These are phyloP conservation scores for Neogobius melanostomus DNA, from an alignment of 2,113 vertebrate genomes.

Conservation along the genomic window DNA sequence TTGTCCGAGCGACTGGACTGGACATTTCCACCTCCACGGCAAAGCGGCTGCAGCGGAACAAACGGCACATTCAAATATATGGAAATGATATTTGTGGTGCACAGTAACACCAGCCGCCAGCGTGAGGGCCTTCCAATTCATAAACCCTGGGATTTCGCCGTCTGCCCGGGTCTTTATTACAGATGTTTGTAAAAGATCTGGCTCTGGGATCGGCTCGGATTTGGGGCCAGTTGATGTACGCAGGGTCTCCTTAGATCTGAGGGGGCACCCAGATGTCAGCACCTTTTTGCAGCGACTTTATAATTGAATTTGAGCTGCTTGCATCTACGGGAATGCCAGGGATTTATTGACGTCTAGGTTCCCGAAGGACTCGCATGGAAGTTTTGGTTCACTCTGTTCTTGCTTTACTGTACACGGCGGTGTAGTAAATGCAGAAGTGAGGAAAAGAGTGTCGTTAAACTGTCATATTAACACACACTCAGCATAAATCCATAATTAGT, in stretches of 20 bases:
- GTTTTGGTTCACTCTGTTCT: slow-evolving; percentile 46
- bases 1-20: slow-evolving; percentile 69
- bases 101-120: slow-evolving; percentile 57
- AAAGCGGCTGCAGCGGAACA: slow-evolving; percentile 68
- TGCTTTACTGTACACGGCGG: slow-evolving; percentile 52
- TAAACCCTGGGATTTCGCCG: slow-evolving; percentile 58
- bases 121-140: slow-evolving; percentile 51
- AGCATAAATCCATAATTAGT: slow-evolving; percentile 54
- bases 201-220: slow-evolving; percentile 33
- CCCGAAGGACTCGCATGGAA: slow-evolving; percentile 49
- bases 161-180: slow-evolving; percentile 61
- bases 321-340: slow-evolving; percentile 45
- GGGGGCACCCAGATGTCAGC: slow-evolving; percentile 55
- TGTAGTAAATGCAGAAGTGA: slow-evolving; percentile 45
- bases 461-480: slow-evolving; percentile 42
- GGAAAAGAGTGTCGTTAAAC: slow-evolving; percentile 45
- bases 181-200: slow-evolving; percentile 57
- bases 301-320: slow-evolving; percentile 56
- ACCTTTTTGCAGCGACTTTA: slow-evolving; percentile 42
- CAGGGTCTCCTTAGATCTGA: slow-evolving; percentile 32
- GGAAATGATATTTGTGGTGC: slow-evolving; percentile 71
- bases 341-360: slow-evolving; percentile 53
- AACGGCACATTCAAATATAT: slow-evolving; percentile 69
- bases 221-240: slow-evolving; percentile 37
- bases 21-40: slow-evolving; percentile 73